These are phyloP conservation scores for Gyps fulvus DNA, from an alignment of 2,113 vertebrate species.

Conservation along the genomic window DNA sequence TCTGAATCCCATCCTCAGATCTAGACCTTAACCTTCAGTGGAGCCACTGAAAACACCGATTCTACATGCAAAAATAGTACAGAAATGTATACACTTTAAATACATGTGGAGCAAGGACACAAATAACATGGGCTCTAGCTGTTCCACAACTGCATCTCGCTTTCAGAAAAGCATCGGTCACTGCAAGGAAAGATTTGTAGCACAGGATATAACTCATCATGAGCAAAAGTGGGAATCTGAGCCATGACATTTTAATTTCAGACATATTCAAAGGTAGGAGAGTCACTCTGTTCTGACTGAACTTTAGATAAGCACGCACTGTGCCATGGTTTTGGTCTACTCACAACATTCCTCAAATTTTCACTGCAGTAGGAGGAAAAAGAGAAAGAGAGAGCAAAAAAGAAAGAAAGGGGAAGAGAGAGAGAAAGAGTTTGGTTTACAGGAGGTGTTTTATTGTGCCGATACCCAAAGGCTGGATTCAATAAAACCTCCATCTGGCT, in stretches of 20 bases:
- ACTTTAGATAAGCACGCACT: slow-evolving; percentile 15
- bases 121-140: not conserved
- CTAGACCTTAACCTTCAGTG: not conserved
- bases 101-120: accelerated
- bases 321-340: not conserved
- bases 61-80: accelerated
- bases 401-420: not conserved
- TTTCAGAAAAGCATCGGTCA: not conserved
- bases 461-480: slow-evolving; percentile 43
- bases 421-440: slow-evolving; percentile 16
- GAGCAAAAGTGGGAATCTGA: slow-evolving; percentile 13
- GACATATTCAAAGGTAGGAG: not conserved
- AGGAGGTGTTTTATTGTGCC: slow-evolving; percentile 55
- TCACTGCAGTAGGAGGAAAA: slow-evolving; percentile 26
- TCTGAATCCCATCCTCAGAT: not conserved
- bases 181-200: not conserved
- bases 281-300: slow-evolving; percentile 12
- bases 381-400: not conserved
- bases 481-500: slow-evolving; percentile 53
- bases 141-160: not conserved
- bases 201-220: not conserved
- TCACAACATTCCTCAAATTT: slow-evolving; percentile 55
- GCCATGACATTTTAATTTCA: slow-evolving; percentile 13
- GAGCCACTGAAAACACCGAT: accelerated
- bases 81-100: not conserved